Base-by-base conservation (phyloP, 2,113 vertebrate species). In the Tiliqua scincoides region DNA sequence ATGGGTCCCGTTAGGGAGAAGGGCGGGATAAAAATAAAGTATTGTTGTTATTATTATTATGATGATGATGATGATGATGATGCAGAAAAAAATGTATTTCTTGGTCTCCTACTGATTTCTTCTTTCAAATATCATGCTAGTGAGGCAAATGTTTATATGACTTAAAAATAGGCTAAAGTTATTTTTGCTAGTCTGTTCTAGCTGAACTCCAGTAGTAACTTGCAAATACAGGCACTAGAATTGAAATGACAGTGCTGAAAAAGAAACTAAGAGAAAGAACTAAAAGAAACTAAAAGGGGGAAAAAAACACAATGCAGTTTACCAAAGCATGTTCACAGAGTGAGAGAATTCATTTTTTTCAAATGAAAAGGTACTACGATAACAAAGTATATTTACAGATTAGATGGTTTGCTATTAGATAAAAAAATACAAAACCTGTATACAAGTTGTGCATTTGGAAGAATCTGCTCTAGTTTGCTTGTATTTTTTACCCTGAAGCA, bases 401-500 rank as follows among this genome's bases (percentile, higher is more conserved):
- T 9, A 89, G 2, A 20, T 77, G 3, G 30, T 52, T 90, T 88
- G 71, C 12, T 85, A 70, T 73, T 88, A 87, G 23, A 76, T 75
- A 83, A 87, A 80, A 87, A 86, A 77, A 74, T 85, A 89, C 62
- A 83, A 94, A 91, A 99, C 99, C 98, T 99, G 97, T 97, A 98
- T 40, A 99, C 93, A 82, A 99, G 97, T 89, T 99, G 98, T 76
- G 97, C 96, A 95, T 99, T 99, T 93, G 99, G 98, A 83, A 99
- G 96, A 92, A 99, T 97, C 89, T 99, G 98, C 89, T 99, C 98
- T 87, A 99, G 89, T 94, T 96, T 97, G 96, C 95, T 97, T 92
- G 96, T 98, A 94, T 99, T 99, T 94, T 97, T 98, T 91, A 99
- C 96, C 85, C 97, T 97, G 95, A 99, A 99, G 95, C 97, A 97